Evolutionary conservation across 2,888 invertebrate genomes (phyloP), one percentile per base, ranked within the genome.

Genomic region (Neoaliturus tenellus): DNA sequence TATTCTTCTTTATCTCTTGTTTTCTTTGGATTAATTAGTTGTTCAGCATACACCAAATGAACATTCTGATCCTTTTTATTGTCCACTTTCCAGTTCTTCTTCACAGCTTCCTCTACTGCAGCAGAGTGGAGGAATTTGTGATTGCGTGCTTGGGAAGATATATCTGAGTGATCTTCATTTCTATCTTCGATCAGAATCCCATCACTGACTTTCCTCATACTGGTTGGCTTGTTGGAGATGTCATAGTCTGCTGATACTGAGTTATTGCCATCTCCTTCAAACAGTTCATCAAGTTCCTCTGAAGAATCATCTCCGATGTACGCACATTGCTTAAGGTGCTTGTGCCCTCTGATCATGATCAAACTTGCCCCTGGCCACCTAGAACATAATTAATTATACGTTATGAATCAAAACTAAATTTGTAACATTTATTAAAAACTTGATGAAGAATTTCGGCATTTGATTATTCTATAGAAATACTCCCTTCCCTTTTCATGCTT

Each of bases 271-370:
- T 86, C 81, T 39, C 85, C 86, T 55, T 92, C 92, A 5, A 91
- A 86, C n/a, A 94, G 89, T 88, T 95, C 95, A 31, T 95, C 95
- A 8, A 94, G 89, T 87, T 96, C 95, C 89, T 96, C 96, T 0
- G 95, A 95, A 0, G 95, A 96, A 88, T 96, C 94, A 88, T 96
- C 95, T 0, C 96, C 96, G 80, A 96, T 95, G 90, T 95, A 96
- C 0, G 96, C 95, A 88, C 96, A 96, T 87, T 95, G 94, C 87
- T 95, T 95, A 0, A 96, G 92, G 89, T 96, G 95, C 86, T 94
- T 94, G 90, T 95, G 95, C 0, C 96, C 96, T 88, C 94, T 93
- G 84, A 96, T 95, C 89, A 96, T 93, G 84, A 96, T 94, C 62
- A 96, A 91, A 0, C 95, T 95, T 0, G 95, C 95, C 0, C 96